Base-by-base conservation (phyloP, 2,797 vertebrate species). In the Philypnodon macrostomus region DNA sequence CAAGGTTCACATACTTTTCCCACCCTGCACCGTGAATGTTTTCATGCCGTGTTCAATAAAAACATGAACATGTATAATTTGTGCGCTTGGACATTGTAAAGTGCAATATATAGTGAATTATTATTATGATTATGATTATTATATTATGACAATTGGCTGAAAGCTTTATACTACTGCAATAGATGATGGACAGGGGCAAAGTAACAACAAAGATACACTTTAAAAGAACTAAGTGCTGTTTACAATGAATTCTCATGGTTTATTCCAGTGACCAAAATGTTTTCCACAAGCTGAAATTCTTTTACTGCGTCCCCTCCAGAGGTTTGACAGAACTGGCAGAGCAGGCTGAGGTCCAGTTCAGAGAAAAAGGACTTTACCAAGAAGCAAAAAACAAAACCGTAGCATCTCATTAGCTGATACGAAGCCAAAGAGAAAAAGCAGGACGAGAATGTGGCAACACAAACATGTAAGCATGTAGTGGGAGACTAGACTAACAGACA, bases 221-320 rank as follows among this genome's bases (percentile, higher is more conserved):
- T 39, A 27, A 47, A 48, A 37, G 21, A 55, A 47, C 10, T 40
- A 46, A 27, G 4, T 27, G 11, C 9, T 40, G 23, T 44, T 31
- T 29, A 52, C 8, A 4, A 34, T 27, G 23, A 37, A 34, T 3
- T 36, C 14, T 47, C 46, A 40, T 12, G 14, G 33, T 56, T 46
- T 16, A 55, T 55, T 38, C 42, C 4, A 3, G 15, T 11, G 4
- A 27, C 10, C 5, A 30, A 21, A 39, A 26, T 35, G 34, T 44
- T 58, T 31, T 52, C 35, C n/a, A 45, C 45, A 39, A 40, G 13
- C 18, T 57, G 26, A 53, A 57, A 53, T 51, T 19, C 37, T 45
- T 46, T 23, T 29, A 29, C 12, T 17, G 1, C 1, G 18, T 21
- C 16, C 16, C 24, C 16, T 53, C 35, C 30, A 10, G 15, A 46